Base-by-base conservation (phyloP, 35 echinoderm and acorn worm genomes). In the Heliocidaris tuberculata region DNA sequence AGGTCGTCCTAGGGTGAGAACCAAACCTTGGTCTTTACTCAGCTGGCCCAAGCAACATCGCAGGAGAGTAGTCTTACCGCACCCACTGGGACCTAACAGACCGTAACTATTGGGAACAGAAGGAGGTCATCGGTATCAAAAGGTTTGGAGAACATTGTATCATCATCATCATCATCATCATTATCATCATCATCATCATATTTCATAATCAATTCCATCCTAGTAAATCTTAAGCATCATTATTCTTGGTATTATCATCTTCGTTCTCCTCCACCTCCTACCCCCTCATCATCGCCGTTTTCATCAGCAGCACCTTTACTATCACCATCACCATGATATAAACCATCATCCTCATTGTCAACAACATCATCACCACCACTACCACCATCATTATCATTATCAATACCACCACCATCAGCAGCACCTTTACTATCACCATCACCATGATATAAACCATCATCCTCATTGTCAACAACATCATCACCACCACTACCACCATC, bases 31-130 rank as follows among this genome's bases (percentile, higher is more conserved):
- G 92, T 99, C 97, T 49, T 94, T 96, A 4, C 93, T 94, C 17
- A 99, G 93, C 60, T 96, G 86, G 12, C 98, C 98, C 24, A 99
- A 96, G 52, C 94, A 94, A 90, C 97, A 99, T 92, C 97, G 94
- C 13, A 99, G 95, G 17, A 99, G 88, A 12, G 98, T 99, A 30
- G 98, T 99, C 88, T 99, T 99, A 0, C 98, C 98, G 94, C 98
- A 99, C 15, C 98, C 98, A 88, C 98, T 99, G 47, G 98, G 97
- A 49, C 98, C 98, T n/a, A 97, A 93, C 21, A 99, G 93, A 15
- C 98, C 98, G 94, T 99, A 99, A 48, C 98, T 99, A 85, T 21
- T 42, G 48, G 47, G 19, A 93, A 94, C 78, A 90, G 13, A 94
- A 93, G 70, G 49, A 52, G 21, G 50, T 31, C 4, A 89, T 17